Evolutionary conservation across 2,113 vertebrate species (phyloP).

Genomic region (Aythya baeri): DNA sequence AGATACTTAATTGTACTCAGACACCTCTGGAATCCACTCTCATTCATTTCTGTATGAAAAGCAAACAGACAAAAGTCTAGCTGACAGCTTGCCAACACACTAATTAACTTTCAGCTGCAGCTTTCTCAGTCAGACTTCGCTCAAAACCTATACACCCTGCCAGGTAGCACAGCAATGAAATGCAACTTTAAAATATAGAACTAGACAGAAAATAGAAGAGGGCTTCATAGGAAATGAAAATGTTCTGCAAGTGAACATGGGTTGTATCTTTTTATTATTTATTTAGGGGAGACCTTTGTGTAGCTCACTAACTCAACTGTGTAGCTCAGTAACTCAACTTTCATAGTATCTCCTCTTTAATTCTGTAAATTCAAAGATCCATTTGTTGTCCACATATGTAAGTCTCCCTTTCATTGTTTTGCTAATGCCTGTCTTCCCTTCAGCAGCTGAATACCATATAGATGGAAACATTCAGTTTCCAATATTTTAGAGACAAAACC

Average conservation of each 20-base stretch:
- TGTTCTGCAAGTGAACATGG: background rate
- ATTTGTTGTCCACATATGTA: background rate
- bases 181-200: slow-evolving; percentile 46
- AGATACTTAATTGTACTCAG: slow-evolving; percentile 70
- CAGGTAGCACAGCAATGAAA: slow-evolving; percentile 40
- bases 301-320: background rate
- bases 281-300: background rate
- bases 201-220: background rate
- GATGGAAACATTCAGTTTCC: background rate
- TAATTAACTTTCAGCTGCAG: slow-evolving; percentile 73
- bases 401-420: background rate
- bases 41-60: slow-evolving; percentile 66
- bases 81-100: slow-evolving; percentile 72
- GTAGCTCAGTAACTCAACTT: background rate
- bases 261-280: slow-evolving; percentile 5
- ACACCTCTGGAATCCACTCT: slow-evolving; percentile 69
- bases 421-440: background rate
- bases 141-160: slow-evolving; percentile 40
- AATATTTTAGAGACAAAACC: background rate
- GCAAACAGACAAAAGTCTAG: slow-evolving; percentile 66
- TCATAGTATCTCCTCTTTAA: background rate
- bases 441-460: background rate
- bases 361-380: background rate
- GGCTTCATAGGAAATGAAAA: background rate
- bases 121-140: slow-evolving; percentile 53